These are phyloP conservation scores for Criorhina ranunculi DNA, from an alignment of 2,888 invertebrate species.

Conservation along the genomic window DNA sequence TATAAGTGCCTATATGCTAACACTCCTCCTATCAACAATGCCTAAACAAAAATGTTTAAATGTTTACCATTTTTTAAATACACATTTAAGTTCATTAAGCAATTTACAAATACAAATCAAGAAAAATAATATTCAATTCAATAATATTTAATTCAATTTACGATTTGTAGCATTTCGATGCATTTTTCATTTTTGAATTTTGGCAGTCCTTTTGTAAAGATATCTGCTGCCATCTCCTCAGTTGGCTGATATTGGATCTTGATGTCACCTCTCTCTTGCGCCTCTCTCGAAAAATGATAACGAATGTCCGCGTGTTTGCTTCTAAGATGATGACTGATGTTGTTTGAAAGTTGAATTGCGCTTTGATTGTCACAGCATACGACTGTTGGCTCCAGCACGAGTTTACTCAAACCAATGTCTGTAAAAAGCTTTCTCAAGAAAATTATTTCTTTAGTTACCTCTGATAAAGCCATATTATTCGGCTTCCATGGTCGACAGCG, in stretches of 20 bases:
- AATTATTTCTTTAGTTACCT: slow-evolving; percentile 26
- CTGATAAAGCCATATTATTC: slow-evolving; percentile 36
- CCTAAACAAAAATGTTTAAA: no score
- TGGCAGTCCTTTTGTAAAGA: neutral
- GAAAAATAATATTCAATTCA: no score
- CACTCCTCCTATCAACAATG: no score
- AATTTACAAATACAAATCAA: no score
- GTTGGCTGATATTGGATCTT: slow-evolving; percentile 10
- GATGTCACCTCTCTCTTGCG: neutral
- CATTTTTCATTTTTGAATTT: slow-evolving; percentile 13
- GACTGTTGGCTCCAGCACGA: no score
- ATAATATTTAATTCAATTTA: neutral
- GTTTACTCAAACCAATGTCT: no score
- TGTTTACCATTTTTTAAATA: no score
- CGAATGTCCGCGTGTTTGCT: slow-evolving; percentile 27
- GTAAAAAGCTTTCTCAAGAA: no score
- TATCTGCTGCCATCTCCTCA: neutral
- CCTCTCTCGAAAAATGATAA: neutral
- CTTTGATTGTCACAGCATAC: no score
- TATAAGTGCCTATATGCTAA: no score
- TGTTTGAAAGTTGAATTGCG: slow-evolving; percentile 17
- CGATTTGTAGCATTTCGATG: slow-evolving; percentile 19
- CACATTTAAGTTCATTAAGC: no score
- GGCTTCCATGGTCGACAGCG: slow-evolving; percentile 48
- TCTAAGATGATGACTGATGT: slow-evolving; percentile 6